Conservation (phyloP, 2,888 invertebrate species). For the Hypomecis atomaria region DNA sequence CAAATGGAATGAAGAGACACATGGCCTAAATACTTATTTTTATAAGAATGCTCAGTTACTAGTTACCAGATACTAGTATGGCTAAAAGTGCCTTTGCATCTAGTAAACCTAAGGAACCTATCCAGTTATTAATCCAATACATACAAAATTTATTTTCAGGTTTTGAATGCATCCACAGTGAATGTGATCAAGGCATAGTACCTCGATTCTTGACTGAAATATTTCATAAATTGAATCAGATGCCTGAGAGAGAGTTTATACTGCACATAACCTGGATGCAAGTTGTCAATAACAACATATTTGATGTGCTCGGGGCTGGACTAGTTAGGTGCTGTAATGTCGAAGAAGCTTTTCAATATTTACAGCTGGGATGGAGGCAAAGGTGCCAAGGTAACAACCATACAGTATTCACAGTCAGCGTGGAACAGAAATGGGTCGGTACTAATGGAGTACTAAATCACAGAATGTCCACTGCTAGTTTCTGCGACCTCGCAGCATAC, state of each 20-base stretch:
- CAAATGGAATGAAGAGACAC: too few species aligned
- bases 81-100: too few species aligned
- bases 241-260: conserved; percentile 87
- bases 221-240: conserved; percentile 87
- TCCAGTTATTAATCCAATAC: not conserved
- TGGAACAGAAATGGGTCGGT: conserved; percentile 90
- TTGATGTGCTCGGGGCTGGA: conserved; percentile 84
- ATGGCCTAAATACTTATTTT: too few species aligned
- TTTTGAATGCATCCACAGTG: conserved; percentile 84
- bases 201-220: conserved; percentile 89
- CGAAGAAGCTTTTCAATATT: conserved; percentile 89
- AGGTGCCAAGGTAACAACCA: conserved; percentile 85
- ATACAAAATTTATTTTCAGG: conserved; percentile 58
- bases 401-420: conserved; percentile 88
- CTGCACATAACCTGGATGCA: conserved; percentile 90
- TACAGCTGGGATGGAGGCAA: conserved; percentile 87
- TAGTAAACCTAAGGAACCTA: too few species aligned
- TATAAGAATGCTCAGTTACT: too few species aligned
- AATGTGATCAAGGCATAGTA: conserved; percentile 89
- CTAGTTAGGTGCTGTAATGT: conserved; percentile 86
- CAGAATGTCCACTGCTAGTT: conserved; percentile 89
- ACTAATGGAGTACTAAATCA: conserved; percentile 88
- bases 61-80: too few species aligned
- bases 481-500: conserved; percentile 87
- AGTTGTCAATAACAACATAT: conserved; percentile 87